Evolutionary conservation across 2,113 vertebrate genomes (phyloP), one percentile per base, ranked within the genome.

Genomic region (Rutilus rutilus): DNA sequence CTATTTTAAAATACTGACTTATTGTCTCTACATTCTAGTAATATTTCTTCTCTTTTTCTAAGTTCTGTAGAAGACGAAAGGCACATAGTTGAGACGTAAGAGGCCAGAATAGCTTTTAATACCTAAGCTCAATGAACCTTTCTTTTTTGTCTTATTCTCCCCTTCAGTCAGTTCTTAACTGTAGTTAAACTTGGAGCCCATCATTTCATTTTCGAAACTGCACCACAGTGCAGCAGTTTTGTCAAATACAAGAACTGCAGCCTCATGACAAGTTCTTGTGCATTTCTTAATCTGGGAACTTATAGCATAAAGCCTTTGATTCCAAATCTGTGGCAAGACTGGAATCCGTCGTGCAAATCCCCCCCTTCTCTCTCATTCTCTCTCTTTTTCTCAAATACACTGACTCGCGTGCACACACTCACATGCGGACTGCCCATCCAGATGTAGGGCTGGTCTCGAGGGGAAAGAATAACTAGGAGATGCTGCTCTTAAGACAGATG

Each of bases 281-380:
- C 77, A 86, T 84, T 85, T 91, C 88, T 88, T 94, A 90, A 89
- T 92, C 86, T 92, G 88, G 81, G 88, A 88, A 78, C 90, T 90
- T 92, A 93, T 92, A 91, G 90, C 89, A 88, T 88, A 90, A 89
- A 86, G 88, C 91, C 89, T 92, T 91, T 92, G 89, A 93, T 88
- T 92, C 84, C 84, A 90, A 90, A 91, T 91, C 91, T 90, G 86
- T 15, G 7, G 88, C 39, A 82, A 75, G 78, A 21, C 36, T 65
- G 65, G 76, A 47, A 88, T 83, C 59, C 47, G 47, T 11, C 14
- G 69, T 45, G 67, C 80, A 62, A 36, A 87, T 88, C 75, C 77
- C 42, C 42, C 62, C 73, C 54, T 69, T 65, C 36, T 30, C 57
- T 21, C 64, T 9, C 23, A 33, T 33, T 75, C 78, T 62, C 33